phyloP scores from a whole-genome alignment of 92 coral and sea anemone genomes.

The Palythoa grandiflora region DNA sequence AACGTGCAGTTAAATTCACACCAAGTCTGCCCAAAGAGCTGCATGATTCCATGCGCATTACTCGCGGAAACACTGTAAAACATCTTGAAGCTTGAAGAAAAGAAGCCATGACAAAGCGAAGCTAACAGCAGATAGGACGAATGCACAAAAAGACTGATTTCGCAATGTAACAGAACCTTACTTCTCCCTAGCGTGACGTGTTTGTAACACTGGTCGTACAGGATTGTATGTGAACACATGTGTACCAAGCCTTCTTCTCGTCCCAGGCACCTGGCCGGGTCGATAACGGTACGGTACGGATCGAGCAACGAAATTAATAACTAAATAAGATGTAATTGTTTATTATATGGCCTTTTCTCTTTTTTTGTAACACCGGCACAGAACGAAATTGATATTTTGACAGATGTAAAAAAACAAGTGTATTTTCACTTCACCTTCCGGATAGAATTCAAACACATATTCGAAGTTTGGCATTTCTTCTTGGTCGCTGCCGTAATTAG shows the following conservation, averaged over 20 bases:
- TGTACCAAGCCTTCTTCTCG: not conserved
- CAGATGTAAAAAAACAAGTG: too few relatives aligned
- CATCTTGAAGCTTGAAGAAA: conserved; percentile 5
- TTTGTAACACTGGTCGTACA: not conserved
- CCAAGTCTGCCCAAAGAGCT: not conserved
- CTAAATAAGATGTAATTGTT: too few relatives aligned
- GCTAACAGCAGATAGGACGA: not conserved
- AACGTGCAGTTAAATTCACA: not conserved
- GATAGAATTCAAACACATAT: too few relatives aligned
- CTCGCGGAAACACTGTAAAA: not conserved
- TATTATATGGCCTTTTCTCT: too few relatives aligned
- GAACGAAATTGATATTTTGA: too few relatives aligned
- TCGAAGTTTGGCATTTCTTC: too few relatives aligned
- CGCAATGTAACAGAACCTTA: not conserved
- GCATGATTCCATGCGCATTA: conserved; percentile 5
- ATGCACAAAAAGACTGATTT: not conserved
- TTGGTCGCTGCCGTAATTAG: too few relatives aligned
- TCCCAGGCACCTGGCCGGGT: too few relatives aligned
- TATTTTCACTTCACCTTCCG: too few relatives aligned
- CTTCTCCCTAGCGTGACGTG: not conserved
- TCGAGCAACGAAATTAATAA: too few relatives aligned
- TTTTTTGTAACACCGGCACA: too few relatives aligned
- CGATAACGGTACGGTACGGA: too few relatives aligned
- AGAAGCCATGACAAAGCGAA: conserved; percentile 1
- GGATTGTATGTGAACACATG: not conserved